Evolutionary conservation across 2,113 vertebrate genomes (phyloP), one percentile per base, ranked within the genome.

Genomic region (Gymnarchus niloticus): DNA sequence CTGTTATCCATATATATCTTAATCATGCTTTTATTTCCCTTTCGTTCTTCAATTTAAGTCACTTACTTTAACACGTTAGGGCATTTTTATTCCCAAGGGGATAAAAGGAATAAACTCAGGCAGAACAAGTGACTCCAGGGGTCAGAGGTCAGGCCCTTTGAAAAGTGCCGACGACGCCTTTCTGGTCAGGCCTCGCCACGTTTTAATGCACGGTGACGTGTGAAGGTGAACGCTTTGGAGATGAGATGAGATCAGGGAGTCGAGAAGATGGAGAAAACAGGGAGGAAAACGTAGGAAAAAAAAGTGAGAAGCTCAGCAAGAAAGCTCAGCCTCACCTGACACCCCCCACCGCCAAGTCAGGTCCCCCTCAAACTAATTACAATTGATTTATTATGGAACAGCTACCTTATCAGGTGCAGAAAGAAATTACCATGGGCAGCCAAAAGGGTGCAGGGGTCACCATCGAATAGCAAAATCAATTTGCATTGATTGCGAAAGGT

Each of bases 321-420:
- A 97, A 96, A 99, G 90, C 90, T 92, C 81, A 87, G 91, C 89
- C 90, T 92, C 87, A 93, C 95, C 95, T 93, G 95, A 94, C 93
- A 57, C 92, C 93, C 92, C 90, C 90, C 89, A n/a, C n/a, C 49
- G 25, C 28, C 28, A 10, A 92, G 91, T 92, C 92, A 90, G 91
- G 91, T 92, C 48, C 69, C 90, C 96, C 94, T 92, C 93, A 96
- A 78, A 95, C 96, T 98, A 99, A 99, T 99, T 99, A 97, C 95
- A 99, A 99, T 98, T 96, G 98, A 98, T 98, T 97, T 96, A 97
- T 96, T 96, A 98, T 96, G 95, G 96, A 97, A 95, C 97, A 96
- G 95, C 95, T 96, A 95, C 91, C 96, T 99, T 99, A 98, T 98
- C 97, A 97, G 97, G 95, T 96, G 95, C 95, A 95, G 92, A 96